phyloP scores from a whole-genome alignment of 2,888 invertebrate species.

The Bruchidius siliquastri region DNA sequence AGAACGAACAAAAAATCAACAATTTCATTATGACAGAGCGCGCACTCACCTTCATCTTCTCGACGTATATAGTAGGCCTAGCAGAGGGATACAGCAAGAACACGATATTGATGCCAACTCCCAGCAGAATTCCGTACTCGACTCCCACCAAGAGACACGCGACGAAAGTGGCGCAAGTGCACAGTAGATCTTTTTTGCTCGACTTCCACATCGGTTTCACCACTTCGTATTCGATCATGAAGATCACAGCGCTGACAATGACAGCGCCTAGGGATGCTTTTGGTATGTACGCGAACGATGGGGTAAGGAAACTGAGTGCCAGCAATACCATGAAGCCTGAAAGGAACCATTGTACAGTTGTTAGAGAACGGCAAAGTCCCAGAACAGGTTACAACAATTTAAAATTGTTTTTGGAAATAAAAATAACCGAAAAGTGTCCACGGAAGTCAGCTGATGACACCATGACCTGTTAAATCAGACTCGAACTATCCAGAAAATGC shows the following conservation, averaged over 20 bases:
- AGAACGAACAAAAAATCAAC: too few relatives aligned
- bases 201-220: conserved; percentile 83
- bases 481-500: too few relatives aligned
- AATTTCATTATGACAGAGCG: too few relatives aligned
- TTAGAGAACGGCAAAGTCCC: too few relatives aligned
- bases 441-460: too few relatives aligned
- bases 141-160: conserved; percentile 78
- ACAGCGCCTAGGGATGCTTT: conserved; percentile 87
- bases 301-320: conserved; percentile 80
- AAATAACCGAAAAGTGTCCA: too few relatives aligned
- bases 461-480: too few relatives aligned
- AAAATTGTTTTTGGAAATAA: too few relatives aligned
- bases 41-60: conserved; percentile 62
- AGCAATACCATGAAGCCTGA: conserved; percentile 74
- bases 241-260: conserved; percentile 91
- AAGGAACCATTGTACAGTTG: too few relatives aligned
- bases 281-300: conserved; percentile 85
- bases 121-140: conserved; percentile 79
- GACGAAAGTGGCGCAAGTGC: conserved; percentile 78
- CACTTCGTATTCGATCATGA: conserved; percentile 90
- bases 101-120: conserved; percentile 73
- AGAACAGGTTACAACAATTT: too few relatives aligned
- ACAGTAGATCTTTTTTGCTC: conserved; percentile 72
- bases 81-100: conserved; percentile 78
- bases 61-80: conserved; percentile 68